Percentiles rank a stretch among this genome's conserved stretches.
Evolutionary conservation across 2,888 invertebrate species (phyloP).

Genomic region (Notocelia uddmanniana): DNA sequence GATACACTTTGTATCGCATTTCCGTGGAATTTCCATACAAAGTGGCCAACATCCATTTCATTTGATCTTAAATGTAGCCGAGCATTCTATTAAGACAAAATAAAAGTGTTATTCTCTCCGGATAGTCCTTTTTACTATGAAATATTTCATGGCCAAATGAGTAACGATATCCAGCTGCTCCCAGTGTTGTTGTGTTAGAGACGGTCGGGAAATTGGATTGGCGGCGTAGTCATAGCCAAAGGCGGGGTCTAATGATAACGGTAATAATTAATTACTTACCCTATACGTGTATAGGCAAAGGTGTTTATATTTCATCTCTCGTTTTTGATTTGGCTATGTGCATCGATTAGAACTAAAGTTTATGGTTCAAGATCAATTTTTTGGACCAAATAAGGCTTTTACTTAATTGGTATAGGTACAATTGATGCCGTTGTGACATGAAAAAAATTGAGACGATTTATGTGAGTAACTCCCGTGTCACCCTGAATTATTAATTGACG

Average conservation of each 20-base stretch:
- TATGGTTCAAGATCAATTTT: too few relatives aligned
- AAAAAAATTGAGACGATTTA: too few relatives aligned
- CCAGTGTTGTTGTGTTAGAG: constrained; percentile 11
- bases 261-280: neutral
- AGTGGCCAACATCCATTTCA: too few relatives aligned
- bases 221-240: neutral
- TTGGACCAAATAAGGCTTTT: too few relatives aligned
- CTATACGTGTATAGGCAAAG: neutral
- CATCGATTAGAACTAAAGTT: too few relatives aligned
- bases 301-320: neutral
- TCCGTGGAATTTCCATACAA: too few relatives aligned
- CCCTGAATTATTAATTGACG: too few relatives aligned
- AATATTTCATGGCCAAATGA: constrained; percentile 9
- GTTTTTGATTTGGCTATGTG: neutral
- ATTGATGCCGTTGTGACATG: too few relatives aligned
- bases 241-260: neutral
- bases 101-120: neutral
- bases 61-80: neutral
- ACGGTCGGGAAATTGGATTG: constrained; percentile 16
- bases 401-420: too few relatives aligned
- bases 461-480: too few relatives aligned
- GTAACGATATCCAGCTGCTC: constrained; percentile 16
- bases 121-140: neutral
- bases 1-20: too few relatives aligned
- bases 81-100: neutral